Conservation (phyloP, 2,113 vertebrate species). For the Datnioides undecimradiatus region DNA sequence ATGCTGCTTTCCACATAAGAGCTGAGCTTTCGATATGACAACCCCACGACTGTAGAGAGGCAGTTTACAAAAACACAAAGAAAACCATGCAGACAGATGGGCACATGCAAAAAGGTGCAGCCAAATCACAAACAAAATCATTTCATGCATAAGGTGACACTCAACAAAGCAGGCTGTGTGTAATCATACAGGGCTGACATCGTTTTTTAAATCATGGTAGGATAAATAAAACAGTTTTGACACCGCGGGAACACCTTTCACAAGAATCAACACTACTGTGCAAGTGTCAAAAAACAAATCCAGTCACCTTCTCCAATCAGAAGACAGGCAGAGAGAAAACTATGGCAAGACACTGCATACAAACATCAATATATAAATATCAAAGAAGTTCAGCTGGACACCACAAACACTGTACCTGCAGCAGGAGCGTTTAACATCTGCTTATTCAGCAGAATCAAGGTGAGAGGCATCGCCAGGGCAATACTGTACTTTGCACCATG, state of each 20-base stretch:
- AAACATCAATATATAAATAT: background rate
- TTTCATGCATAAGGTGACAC: slow-evolving; percentile 6
- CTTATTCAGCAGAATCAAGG: background rate
- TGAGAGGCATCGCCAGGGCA: background rate
- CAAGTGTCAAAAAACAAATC: background rate
- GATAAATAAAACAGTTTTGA: slow-evolving; percentile 14
- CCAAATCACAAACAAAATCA: slow-evolving; percentile 1
- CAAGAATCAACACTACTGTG: background rate
- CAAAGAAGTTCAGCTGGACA: background rate
- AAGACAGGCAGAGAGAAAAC: background rate
- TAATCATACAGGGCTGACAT: background rate
- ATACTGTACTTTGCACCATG: background rate
- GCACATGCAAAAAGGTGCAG: slow-evolving; percentile 5
- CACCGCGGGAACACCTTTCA: slow-evolving; percentile 8
- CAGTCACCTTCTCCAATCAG: background rate
- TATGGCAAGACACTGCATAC: slow-evolving; percentile 6
- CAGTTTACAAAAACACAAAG: background rate
- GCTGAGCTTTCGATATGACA: slow-evolving; percentile 26
- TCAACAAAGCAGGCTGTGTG: background rate
- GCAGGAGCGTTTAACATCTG: slow-evolving; percentile 7
- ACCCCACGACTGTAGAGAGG: background rate
- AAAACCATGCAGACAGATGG: background rate
- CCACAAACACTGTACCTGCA: slow-evolving; percentile 21
- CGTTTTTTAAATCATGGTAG: background rate
- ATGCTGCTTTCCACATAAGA: slow-evolving; percentile 12